Conservation (phyloP, 2,797 vertebrate genomes). For the Myotis daubentonii region DNA sequence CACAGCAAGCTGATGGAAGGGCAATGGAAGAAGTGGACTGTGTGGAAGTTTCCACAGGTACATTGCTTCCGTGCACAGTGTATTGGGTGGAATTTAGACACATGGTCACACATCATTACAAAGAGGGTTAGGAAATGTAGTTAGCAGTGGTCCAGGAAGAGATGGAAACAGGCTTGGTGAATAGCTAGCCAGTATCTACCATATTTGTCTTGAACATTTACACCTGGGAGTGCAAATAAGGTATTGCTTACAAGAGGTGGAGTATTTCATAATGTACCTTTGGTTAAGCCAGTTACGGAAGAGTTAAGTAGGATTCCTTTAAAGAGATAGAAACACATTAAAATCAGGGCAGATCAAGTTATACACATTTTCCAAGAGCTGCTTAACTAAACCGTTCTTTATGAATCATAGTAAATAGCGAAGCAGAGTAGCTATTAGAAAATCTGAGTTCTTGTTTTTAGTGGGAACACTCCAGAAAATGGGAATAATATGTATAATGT, state of each 20-base stretch:
- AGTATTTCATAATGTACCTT: constrained; percentile 35
- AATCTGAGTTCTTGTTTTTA: constrained; percentile 33
- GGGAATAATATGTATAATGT: background rate
- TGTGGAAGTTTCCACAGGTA: background rate
- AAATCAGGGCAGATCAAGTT: background rate
- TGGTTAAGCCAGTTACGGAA: constrained; percentile 7
- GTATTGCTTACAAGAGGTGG: background rate
- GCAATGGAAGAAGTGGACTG: background rate
- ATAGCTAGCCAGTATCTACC: background rate
- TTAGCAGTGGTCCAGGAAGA: background rate
- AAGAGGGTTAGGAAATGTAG: background rate
- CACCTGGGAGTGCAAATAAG: background rate
- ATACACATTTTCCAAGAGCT: background rate
- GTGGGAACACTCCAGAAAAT: constrained; percentile 3
- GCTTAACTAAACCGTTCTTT: background rate
- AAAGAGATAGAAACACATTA: background rate
- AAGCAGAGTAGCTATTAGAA: background rate
- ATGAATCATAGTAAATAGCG: background rate
- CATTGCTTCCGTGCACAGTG: background rate
- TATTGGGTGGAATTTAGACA: background rate
- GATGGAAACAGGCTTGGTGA: background rate
- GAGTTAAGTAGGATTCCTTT: constrained; percentile 13
- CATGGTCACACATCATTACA: background rate
- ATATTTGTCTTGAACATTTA: background rate
- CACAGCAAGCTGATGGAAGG: background rate